Base-by-base conservation (phyloP, 2,797 vertebrate species). In the Onychomys leucogaster region DNA sequence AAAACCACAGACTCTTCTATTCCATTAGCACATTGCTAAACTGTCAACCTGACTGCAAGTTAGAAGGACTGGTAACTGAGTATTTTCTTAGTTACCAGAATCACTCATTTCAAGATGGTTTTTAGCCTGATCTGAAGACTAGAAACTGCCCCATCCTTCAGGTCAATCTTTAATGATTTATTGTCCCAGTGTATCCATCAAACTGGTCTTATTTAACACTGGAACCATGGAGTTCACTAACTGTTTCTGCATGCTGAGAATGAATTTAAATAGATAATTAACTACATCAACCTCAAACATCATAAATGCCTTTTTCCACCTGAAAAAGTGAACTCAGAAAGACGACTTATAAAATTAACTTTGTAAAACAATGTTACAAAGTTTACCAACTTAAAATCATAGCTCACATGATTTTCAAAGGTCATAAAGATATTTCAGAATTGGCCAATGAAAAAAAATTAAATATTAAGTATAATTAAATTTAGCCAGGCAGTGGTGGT, bases 241-340 rank as follows among this genome's bases (percentile, higher is more conserved):
- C 1, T 76, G 52, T 17, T 89, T 63, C 63, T 49, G 41, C 25
- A 78, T 0, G 69, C 25, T 81, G 43, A 92, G 43, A 82, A 77
- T 46, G 43, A 82, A 59, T 29, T 83, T 61, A 93, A 92, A 52
- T 94, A 67, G 61, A 82, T 29, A 85, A 85, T 43, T 61, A 90
- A 90, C 65, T 85, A n/a, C 0, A 71, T 73, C 43, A 65, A 65
- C 49, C 37, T 59, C 43, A 11, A 96, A 84, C 3, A 78, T 81
- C 55, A 92, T 16, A 76, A 91, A 84, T 12, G 5, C 57, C 67
- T 82, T 80, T 95, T 86, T 82, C 61, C 19, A 84, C 37, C 43
- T 46, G 41, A 92, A 87, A 93, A 46, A 93, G 0, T 71, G 73
- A 94, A 96, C 23, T 69, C 49, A 57, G 65, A 29, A 92, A 91